These are phyloP conservation scores for Agrochola circellaris DNA, from an alignment of 2,888 invertebrate species.

Conservation along the genomic window DNA sequence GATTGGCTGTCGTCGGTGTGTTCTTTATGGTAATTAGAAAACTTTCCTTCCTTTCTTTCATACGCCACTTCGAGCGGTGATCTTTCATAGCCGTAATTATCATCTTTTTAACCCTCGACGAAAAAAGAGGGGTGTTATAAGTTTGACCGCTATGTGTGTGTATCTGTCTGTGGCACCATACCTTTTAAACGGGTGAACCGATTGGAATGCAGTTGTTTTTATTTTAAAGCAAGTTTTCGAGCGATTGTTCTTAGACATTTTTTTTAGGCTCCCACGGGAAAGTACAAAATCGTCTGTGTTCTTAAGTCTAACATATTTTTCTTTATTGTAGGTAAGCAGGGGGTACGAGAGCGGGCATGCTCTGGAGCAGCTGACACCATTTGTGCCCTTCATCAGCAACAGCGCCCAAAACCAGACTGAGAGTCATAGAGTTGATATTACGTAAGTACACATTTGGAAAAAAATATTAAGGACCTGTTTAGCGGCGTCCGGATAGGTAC, in stretches of 20 bases:
- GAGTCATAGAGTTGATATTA: conserved; percentile 73
- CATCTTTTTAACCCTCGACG: too few relatives aligned
- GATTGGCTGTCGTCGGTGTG: conserved; percentile 82
- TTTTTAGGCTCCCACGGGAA: too few relatives aligned
- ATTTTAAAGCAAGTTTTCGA: too few relatives aligned
- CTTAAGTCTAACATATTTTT: neutral
- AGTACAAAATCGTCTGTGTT: neutral
- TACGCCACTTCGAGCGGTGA: too few relatives aligned
- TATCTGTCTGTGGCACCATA: too few relatives aligned
- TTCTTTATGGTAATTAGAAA: conserved; percentile 77
- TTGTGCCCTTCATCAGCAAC: conserved; percentile 71
- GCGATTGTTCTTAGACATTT: too few relatives aligned
- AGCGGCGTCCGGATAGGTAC: neutral
- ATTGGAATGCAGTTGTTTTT: too few relatives aligned
- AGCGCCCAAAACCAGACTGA: conserved; percentile 61
- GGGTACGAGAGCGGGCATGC: conserved; percentile 70
- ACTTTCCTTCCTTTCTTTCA: too few relatives aligned
- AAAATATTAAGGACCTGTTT: neutral
- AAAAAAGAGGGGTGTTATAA: too few relatives aligned
- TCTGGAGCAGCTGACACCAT: conserved; percentile 75
- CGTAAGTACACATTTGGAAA: conserved; percentile 65
- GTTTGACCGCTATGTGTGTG: too few relatives aligned
- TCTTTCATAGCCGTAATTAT: too few relatives aligned
- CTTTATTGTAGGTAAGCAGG: conserved; percentile 69
- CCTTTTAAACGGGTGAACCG: too few relatives aligned